Percentiles rank a stretch among this genome's conserved stretches.
Evolutionary conservation across 2,888 invertebrate species (phyloP).

Genomic region (Agrotis exclamationis): DNA sequence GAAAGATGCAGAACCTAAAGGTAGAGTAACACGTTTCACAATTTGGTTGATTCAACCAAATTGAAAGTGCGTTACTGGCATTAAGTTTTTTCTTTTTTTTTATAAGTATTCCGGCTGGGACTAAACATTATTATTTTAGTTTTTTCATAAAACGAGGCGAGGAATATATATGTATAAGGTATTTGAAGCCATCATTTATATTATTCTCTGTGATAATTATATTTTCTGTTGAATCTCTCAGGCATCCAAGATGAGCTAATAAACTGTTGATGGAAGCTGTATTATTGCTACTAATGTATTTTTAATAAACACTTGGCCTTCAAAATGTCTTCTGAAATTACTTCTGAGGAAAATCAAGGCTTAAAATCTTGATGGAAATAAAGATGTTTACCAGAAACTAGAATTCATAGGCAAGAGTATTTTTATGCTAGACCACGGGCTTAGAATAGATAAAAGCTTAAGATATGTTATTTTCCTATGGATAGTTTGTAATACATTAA

Average conservation of each 20-base stretch:
- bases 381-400: not conserved
- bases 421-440: too few relatives aligned
- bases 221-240: too few relatives aligned
- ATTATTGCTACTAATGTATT: conserved; percentile 11
- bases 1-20: not conserved
- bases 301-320: conserved; percentile 9
- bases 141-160: not conserved
- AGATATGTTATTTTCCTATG: too few relatives aligned
- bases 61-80: not conserved
- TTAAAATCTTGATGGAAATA: not conserved
- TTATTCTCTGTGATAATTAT: too few relatives aligned
- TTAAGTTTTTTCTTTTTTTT: not conserved
- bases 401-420: too few relatives aligned
- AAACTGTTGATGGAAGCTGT: not conserved
- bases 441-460: not conserved
- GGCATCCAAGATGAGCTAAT: not conserved
- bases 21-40: not conserved
- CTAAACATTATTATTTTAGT: too few relatives aligned
- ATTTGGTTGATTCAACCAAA: conserved; percentile 6
- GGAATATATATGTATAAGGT: too few relatives aligned
- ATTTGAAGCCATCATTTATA: too few relatives aligned
- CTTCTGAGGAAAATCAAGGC: not conserved
- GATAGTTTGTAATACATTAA: too few relatives aligned
- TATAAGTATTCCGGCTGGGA: too few relatives aligned
- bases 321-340: not conserved